Evolutionary conservation across 53 echinoderm and acorn worm genomes (phyloP).

Genomic region (Henricia sp.): DNA sequence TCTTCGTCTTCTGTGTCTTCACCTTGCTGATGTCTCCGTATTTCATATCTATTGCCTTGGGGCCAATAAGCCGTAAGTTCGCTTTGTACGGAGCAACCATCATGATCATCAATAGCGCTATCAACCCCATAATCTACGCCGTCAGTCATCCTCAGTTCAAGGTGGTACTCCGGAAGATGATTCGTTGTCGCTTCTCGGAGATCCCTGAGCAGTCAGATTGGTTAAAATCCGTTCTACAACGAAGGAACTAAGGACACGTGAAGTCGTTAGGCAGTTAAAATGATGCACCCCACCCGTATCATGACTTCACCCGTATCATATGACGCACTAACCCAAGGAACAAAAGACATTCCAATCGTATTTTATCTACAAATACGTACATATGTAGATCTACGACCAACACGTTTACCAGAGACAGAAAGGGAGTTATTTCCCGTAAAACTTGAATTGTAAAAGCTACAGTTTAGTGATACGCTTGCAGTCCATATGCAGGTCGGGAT

Average conservation of each 20-base stretch:
- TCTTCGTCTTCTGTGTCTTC: conserved; percentile 49
- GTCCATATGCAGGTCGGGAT: too few relatives aligned
- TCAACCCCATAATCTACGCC: conserved; percentile 56
- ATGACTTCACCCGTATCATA: too few relatives aligned
- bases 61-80: conserved; percentile 24
- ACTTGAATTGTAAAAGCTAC: too few relatives aligned
- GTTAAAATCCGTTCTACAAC: conserved; percentile 22
- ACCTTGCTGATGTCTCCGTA: conserved; percentile 45
- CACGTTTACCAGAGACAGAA: too few relatives aligned
- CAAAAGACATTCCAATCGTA: too few relatives aligned
- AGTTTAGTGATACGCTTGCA: too few relatives aligned
- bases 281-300: too few relatives aligned
- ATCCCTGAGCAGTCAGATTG: conserved; percentile 50
- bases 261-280: background rate
- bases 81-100: conserved; percentile 46
- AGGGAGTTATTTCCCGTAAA: too few relatives aligned
- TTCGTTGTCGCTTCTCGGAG: conserved; percentile 30
- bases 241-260: background rate
- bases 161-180: conserved; percentile 37
- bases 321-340: too few relatives aligned
- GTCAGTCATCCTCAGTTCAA: conserved; percentile 58
- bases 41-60: conserved; percentile 39
- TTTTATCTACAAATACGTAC: too few relatives aligned
- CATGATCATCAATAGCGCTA: conserved; percentile 31
- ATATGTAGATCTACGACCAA: too few relatives aligned